Conservation (phyloP, 1,140 invertebrate genomes). For the Palaemon carinicauda region DNA sequence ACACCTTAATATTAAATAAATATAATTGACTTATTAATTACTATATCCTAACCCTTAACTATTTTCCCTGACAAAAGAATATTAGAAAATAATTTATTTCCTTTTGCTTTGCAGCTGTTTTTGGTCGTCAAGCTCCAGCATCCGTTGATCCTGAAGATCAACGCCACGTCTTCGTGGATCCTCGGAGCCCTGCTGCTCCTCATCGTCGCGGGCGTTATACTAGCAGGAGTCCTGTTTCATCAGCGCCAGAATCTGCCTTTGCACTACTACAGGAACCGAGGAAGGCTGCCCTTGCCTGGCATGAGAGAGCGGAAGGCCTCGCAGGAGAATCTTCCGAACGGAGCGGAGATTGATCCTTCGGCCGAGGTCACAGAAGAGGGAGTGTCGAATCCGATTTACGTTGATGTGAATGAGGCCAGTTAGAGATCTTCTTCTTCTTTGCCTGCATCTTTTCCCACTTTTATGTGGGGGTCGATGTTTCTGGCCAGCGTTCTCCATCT, state of each 20-base stretch:
- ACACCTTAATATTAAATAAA: too few species aligned
- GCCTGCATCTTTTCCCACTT: too few species aligned
- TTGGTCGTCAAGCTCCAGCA: not conserved
- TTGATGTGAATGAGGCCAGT: too few species aligned
- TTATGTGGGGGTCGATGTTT: too few species aligned
- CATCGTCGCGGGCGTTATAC: not conserved
- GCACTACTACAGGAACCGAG: not conserved
- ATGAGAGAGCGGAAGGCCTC: not conserved
- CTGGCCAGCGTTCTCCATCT: too few species aligned
- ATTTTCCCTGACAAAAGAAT: not conserved
- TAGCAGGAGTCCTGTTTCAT: not conserved
- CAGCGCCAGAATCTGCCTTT: not conserved
- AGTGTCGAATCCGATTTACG: too few species aligned
- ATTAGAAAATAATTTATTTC: too few species aligned
- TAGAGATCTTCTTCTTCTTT: too few species aligned
- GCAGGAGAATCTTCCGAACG: constrained; percentile 20
- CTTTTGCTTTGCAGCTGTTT: not conserved
- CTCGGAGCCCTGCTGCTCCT: not conserved
- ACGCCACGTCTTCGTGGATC: not conserved
- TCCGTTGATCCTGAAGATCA: not conserved
- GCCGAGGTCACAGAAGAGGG: not conserved
- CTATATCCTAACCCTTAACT: too few species aligned
- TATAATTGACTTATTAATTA: too few species aligned
- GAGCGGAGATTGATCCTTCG: not conserved
- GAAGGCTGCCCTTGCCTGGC: not conserved